These are phyloP conservation scores for human DNA, from an alignment of 2,113 vertebrate genomes.

Conservation along the genomic window DNA sequence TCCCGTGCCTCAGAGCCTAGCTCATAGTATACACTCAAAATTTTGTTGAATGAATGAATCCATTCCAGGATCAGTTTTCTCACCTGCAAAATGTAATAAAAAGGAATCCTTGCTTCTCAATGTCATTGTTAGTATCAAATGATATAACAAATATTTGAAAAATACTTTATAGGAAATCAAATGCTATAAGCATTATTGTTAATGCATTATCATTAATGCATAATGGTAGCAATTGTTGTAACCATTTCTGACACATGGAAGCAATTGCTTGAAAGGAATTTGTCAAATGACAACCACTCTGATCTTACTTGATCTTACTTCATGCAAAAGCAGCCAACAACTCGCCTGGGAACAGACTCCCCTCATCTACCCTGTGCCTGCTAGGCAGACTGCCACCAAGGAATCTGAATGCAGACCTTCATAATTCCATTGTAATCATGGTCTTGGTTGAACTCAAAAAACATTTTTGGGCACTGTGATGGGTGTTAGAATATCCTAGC, in stretches of 20 bases:
- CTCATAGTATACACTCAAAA: neutral
- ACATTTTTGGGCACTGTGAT: neutral
- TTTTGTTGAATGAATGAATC: neutral
- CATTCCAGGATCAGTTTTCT: neutral
- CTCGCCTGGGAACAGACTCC: neutral
- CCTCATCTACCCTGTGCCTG: neutral
- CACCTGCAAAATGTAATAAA: neutral
- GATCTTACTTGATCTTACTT: constrained; percentile 8
- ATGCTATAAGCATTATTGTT: neutral
- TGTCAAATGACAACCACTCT: neutral
- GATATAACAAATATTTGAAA: neutral
- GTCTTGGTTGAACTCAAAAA: neutral
- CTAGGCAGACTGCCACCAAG: neutral
- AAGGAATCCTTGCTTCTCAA: neutral
- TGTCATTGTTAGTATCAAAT: neutral
- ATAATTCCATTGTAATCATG: neutral
- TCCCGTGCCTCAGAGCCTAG: neutral
- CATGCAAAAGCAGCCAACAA: neutral
- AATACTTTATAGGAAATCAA: neutral
- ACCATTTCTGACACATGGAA: constrained; percentile 25
- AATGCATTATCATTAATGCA: neutral
- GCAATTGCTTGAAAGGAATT: neutral
- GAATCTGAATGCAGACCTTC: neutral
- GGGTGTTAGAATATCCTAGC: neutral
- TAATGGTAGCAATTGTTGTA: neutral